phyloP scores from a whole-genome alignment of 2,113 vertebrate genomes.

The Hymenochirus boettgeri region DNA sequence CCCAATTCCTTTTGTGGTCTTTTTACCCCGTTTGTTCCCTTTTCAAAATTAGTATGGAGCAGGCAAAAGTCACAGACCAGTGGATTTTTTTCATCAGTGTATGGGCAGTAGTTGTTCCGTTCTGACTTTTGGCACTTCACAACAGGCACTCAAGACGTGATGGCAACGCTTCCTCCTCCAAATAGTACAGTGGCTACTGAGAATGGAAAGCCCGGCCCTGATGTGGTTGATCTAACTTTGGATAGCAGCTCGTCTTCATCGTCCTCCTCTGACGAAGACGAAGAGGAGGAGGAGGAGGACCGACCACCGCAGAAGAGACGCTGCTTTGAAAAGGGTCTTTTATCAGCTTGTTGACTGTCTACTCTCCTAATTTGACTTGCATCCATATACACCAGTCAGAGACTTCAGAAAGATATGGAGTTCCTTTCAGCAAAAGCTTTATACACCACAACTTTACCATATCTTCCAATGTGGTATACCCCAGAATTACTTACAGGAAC shows the following conservation, averaged over 20 bases:
- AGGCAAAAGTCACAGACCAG: too few relatives aligned
- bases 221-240: constrained; percentile 93
- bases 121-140: background rate
- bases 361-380: constrained; percentile 2
- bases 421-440: constrained; percentile 25
- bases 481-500: background rate
- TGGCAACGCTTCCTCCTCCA: constrained; percentile 73
- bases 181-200: constrained; percentile 59
- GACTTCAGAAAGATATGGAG: constrained; percentile 7
- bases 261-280: constrained; percentile 72
- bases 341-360: constrained; percentile 88
- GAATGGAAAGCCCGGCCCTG: constrained; percentile 75
- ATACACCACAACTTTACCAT: constrained; percentile 17
- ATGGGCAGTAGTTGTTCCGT: background rate
- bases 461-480: background rate
- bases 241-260: constrained; percentile 88
- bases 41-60: too few relatives aligned
- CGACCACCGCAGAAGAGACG: constrained; percentile 85
- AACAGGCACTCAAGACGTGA: constrained; percentile 80
- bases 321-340: constrained; percentile 89
- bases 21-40: too few relatives aligned
- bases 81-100: too few relatives aligned
- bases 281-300: constrained; percentile 86
- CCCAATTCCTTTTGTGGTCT: too few relatives aligned
- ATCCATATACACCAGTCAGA: constrained; percentile 2